phyloP scores from a whole-genome alignment of 1,140 invertebrate species.

The Thaumetopoea pityocampa region DNA sequence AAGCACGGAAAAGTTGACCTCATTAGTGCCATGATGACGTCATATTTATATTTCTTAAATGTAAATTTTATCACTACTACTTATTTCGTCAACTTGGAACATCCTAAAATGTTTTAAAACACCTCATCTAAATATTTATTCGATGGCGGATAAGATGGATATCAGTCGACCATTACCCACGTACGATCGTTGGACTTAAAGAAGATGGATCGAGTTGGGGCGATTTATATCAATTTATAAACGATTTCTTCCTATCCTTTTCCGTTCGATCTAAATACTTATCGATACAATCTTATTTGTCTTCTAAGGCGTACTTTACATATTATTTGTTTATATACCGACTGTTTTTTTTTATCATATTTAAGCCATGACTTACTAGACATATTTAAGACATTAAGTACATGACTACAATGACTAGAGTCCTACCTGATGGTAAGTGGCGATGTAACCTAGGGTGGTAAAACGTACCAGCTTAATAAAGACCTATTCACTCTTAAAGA shows the following conservation, averaged over 20 bases:
- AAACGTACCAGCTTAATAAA: too few species aligned
- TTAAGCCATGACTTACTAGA: too few species aligned
- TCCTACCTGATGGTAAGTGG: too few species aligned
- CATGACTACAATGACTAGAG: too few species aligned
- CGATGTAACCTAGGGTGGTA: too few species aligned
- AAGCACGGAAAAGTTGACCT: too few species aligned
- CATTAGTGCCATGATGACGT: too few species aligned
- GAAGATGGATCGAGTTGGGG: constrained; percentile 49
- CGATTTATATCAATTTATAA: constrained; percentile 69
- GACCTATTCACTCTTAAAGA: too few species aligned
- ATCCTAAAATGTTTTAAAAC: constrained; percentile 12
- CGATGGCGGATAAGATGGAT: constrained; percentile 42
- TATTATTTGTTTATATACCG: constrained; percentile 1
- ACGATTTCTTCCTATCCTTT: constrained; percentile 39
- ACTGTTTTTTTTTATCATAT: not conserved
- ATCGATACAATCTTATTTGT: constrained; percentile 6
- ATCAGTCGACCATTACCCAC: constrained; percentile 41
- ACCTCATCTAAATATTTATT: constrained; percentile 32
- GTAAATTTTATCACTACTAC: constrained; percentile 11
- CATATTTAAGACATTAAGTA: too few species aligned
- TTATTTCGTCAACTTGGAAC: constrained; percentile 8
- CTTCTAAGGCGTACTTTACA: constrained; percentile 6
- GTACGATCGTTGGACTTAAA: constrained; percentile 45
- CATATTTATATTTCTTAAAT: constrained; percentile 14
- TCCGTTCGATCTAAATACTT: constrained; percentile 35